A percentile compares a stretch with the other conserved stretches of the same genome.
Evolutionary conservation across 1,140 invertebrate species (phyloP).

Genomic region (Patella vulgata): DNA sequence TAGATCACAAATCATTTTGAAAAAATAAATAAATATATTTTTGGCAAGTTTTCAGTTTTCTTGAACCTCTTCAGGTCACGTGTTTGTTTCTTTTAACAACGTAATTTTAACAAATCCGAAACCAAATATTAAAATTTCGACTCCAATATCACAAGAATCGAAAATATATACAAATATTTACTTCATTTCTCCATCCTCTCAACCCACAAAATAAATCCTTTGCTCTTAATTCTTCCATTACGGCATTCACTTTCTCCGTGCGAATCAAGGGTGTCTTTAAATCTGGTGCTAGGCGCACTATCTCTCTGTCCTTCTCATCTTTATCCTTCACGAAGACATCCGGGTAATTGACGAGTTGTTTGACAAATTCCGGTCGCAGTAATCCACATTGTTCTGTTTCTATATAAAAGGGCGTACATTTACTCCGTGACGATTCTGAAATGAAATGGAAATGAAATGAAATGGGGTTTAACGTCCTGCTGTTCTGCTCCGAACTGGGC

Average conservation of each 20-base stretch:
- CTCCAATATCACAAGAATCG: too few relatives aligned
- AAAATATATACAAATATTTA: too few relatives aligned
- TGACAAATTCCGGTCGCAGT: constrained; percentile 82
- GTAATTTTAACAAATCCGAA: neutral
- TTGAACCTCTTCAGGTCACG: too few relatives aligned
- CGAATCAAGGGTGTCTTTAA: constrained; percentile 85
- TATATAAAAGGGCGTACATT: constrained; percentile 84
- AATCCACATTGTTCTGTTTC: constrained; percentile 89
- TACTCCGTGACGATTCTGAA: constrained; percentile 34
- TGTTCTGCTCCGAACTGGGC: too few relatives aligned
- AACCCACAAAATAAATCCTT: constrained; percentile 77
- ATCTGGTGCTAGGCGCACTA: constrained; percentile 60
- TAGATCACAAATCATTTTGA: too few relatives aligned
- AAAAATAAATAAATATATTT: too few relatives aligned
- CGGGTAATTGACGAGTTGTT: constrained; percentile 79
- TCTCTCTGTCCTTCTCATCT: constrained; percentile 66
- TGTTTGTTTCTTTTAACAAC: neutral
- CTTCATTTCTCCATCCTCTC: constrained; percentile 91
- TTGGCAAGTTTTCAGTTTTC: too few relatives aligned
- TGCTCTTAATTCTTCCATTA: constrained; percentile 78
- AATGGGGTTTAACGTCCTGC: too few relatives aligned
- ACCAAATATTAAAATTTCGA: neutral
- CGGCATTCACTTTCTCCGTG: constrained; percentile 80
- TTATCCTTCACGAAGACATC: constrained; percentile 76
- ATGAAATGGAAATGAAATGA: constrained; percentile 13